A percentile compares a stretch with the other conserved stretches of the same genome.
phyloP scores from a whole-genome alignment of 2,888 invertebrate species.

The Watsonalla cultraria region DNA sequence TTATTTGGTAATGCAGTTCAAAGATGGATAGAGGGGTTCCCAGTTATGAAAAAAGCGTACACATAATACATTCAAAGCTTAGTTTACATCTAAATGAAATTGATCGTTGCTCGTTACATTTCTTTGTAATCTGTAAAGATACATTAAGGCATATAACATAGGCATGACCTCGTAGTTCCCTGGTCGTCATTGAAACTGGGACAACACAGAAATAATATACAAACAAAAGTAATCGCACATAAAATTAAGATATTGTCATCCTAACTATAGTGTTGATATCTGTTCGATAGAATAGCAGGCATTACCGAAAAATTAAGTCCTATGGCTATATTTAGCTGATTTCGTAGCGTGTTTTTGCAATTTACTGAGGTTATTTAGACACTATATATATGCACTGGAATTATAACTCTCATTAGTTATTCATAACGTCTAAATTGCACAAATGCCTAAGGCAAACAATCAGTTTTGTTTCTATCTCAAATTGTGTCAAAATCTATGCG shows the following conservation, averaged over 20 bases:
- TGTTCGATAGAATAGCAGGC: neutral
- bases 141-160: neutral
- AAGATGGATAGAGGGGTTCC: neutral
- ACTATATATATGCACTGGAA: no score
- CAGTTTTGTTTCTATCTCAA: no score
- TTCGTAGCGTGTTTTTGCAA: no score
- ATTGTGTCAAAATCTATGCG: no score
- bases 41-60: neutral
- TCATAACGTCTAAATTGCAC: no score
- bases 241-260: neutral
- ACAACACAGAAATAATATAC: neutral
- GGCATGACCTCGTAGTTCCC: neutral
- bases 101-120: conserved; percentile 10
- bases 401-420: no score
- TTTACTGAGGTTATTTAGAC: no score
- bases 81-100: neutral
- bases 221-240: neutral
- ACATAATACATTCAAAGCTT: neutral
- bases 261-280: neutral
- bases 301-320: no score
- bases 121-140: neutral
- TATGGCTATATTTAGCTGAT: no score
- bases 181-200: neutral
- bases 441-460: no score
- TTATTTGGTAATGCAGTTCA: neutral